These are phyloP conservation scores for Cheilosia urbana DNA, from an alignment of 2,888 invertebrate species.

Conservation along the genomic window DNA sequence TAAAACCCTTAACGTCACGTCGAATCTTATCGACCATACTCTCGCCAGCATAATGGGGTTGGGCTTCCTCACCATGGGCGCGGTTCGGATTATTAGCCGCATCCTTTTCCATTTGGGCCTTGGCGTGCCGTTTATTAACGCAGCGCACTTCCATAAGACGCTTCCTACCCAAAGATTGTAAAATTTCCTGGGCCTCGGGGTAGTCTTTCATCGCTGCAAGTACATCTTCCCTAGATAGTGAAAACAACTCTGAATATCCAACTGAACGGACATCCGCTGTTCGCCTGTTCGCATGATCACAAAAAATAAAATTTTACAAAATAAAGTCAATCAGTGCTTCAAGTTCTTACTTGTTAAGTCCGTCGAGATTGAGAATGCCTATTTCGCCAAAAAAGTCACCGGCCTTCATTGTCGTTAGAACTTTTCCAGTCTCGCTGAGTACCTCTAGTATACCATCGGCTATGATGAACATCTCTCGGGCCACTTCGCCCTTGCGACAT, in stretches of 20 bases:
- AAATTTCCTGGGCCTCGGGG: slow-evolving; percentile 97
- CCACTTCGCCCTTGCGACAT: slow-evolving; percentile 96
- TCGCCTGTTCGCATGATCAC: slow-evolving; percentile 86
- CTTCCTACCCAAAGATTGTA: slow-evolving; percentile 94
- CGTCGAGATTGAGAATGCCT: slow-evolving; percentile 97
- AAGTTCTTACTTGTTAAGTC: slow-evolving; percentile 93
- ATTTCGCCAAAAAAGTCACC: slow-evolving; percentile 99
- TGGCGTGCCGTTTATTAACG: slow-evolving; percentile 84
- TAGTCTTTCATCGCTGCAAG: slow-evolving; percentile 98
- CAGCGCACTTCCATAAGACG: slow-evolving; percentile 93
- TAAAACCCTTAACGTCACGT: slow-evolving; percentile 91
- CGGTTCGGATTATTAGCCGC: slow-evolving; percentile 77
- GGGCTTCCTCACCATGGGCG: slow-evolving; percentile 70
- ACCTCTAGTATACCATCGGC: slow-evolving; percentile 98
- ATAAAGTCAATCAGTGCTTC: not conserved
- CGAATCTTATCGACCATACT: slow-evolving; percentile 92
- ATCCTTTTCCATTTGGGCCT: slow-evolving; percentile 81
- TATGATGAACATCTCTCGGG: slow-evolving; percentile 99
- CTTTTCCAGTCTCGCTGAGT: slow-evolving; percentile 95
- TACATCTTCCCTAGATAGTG: slow-evolving; percentile 96
- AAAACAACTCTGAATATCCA: slow-evolving; percentile 97
- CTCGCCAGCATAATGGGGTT: slow-evolving; percentile 85
- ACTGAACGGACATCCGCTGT: slow-evolving; percentile 98
- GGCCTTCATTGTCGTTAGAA: slow-evolving; percentile 97
- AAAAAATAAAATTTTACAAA: not conserved